Base-by-base conservation (phyloP, 2,113 vertebrate genomes). In the Rhineura floridana region DNA sequence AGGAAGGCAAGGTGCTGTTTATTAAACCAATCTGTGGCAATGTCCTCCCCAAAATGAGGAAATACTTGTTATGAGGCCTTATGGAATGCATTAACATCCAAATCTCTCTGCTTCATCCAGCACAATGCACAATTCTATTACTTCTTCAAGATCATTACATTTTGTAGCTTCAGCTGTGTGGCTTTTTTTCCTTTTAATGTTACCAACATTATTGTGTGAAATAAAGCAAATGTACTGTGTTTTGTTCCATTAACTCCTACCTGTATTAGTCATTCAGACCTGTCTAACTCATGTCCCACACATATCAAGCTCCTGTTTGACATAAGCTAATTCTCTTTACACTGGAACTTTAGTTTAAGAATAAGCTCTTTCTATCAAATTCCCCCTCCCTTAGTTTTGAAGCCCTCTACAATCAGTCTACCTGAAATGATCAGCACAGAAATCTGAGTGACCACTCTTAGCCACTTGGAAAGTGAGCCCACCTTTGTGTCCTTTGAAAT, bases 221-320 rank as follows among this genome's bases (percentile, higher is more conserved):
- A 28, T 72, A 73, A 42, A 39, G 19, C 7, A 21, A 21, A 77
- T 87, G 72, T 33, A 81, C 59, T 65, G 88, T 90, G 36, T 87
- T 87, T 36, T 78, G 55, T 84, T 70, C 4, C 10, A 88, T 90
- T 76, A 79, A 88, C 28, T 91, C 86, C 65, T 75, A 85, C 50
- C 52, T 23, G 17, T 50, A 80, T 80, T 55, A 80, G n/a, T 50
- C 25, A 78, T 50, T 78, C 46, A 50, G 30, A n/a, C 12, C 76
- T 42, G 42, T 55, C 48, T 28, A 36, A 33, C 30, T 48, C 48
- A 79, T 2, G 79, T 0, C 0, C 91, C 28, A 0, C 46, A 92
- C 82, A 4, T 6, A 1, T 0, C 76, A 21, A 82, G 52, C 76
- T 67, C 0, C 15, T 23, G 86, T 90, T 79, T 3, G 88, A 83